Evolutionary conservation across 1,140 invertebrate species (phyloP), one percentile per base, ranked within the genome.

Genomic region (Scylla paramamosain): DNA sequence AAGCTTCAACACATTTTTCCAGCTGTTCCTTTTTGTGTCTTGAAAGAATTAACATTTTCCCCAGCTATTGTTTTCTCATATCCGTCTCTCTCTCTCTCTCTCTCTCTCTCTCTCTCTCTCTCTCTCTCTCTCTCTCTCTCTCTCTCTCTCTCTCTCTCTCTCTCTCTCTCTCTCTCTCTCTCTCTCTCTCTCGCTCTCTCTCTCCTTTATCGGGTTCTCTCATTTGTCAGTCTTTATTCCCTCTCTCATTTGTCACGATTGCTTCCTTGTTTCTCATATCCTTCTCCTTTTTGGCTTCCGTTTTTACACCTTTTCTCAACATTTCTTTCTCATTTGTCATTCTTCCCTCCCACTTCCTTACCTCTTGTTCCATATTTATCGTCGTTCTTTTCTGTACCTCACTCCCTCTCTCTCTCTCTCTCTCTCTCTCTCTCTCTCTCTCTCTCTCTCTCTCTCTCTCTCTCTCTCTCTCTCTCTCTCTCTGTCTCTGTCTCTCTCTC

Each of bases 311-410:
- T 46, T n/a, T 87, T 29, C n/a, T 46, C 45, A 32, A 20, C 86
- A 39, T 32, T 77, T 46, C 93, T 90, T 52, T 46, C 59, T 82
- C 87, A 29, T 88, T 90, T 59, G 28, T 88, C 59, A 48, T 29
- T 45, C 77, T 77, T 94, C 67, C n/a, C 48, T 94, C 88, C 31
- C 93, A 39, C 88, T 46, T 88, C 82, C 86, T 46, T 46, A 52
- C 32, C 93, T 77, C 87, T 32, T 77, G n/a, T 31, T 20, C 59
- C 48, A 91, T 77, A 32, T 88, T 59, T 77, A 32, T 88, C 82
- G 16, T 32, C 10, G 39, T 67, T 32, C 87, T 77, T 29, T n/a
- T 29, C 91, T 45, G 16, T 39, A 28, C 32, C 29, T 45, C 28
- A 4, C 28, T 20, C 14, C 0, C 91, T n/a, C 59, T n/a, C n/a